Evolutionary conservation across 1,140 invertebrate species (phyloP).

Genomic region (Aradophagus sp.): DNA sequence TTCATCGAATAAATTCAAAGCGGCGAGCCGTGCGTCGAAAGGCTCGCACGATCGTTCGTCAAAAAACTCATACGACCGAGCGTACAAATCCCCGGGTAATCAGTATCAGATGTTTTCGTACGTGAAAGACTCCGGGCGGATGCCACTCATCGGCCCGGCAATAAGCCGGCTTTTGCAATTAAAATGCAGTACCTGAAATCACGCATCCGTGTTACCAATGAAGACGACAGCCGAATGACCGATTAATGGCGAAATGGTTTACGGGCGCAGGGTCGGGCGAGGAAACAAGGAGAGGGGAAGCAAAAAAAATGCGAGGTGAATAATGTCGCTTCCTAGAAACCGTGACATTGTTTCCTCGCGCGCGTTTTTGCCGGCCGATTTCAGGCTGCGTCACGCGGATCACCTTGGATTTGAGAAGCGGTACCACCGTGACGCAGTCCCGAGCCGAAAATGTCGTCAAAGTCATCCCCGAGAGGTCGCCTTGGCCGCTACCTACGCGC

Average conservation of each 20-base stretch:
- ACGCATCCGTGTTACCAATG: conserved; percentile 46
- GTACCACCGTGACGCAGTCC: conserved; percentile 63
- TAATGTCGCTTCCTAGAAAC: background rate
- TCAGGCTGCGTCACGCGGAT: conserved; percentile 71
- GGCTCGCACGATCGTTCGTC: background rate
- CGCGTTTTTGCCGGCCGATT: conserved; percentile 14
- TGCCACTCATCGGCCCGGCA: conserved; percentile 32
- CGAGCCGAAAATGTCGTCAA: conserved; percentile 49
- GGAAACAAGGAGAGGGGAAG: conserved; percentile 26
- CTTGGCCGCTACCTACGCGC: conserved; percentile 25
- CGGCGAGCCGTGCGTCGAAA: too few species aligned
- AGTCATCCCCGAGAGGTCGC: conserved; percentile 45
- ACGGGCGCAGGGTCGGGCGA: conserved; percentile 3
- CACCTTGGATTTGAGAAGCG: conserved; percentile 52
- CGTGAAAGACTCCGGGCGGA: conserved; percentile 35
- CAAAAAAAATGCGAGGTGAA: conserved; percentile 10
- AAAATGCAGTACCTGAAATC: conserved; percentile 51
- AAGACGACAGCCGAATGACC: conserved; percentile 33
- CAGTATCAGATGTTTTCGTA: conserved; percentile 36
- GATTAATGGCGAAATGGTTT: conserved; percentile 31
- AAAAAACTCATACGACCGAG: background rate
- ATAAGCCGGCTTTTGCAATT: conserved; percentile 32
- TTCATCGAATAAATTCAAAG: too few species aligned
- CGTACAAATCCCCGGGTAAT: conserved; percentile 12
- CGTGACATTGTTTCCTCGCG: background rate